Evolutionary conservation across 1,140 invertebrate genomes (phyloP).

Genomic region (Calephelis virginiensis): DNA sequence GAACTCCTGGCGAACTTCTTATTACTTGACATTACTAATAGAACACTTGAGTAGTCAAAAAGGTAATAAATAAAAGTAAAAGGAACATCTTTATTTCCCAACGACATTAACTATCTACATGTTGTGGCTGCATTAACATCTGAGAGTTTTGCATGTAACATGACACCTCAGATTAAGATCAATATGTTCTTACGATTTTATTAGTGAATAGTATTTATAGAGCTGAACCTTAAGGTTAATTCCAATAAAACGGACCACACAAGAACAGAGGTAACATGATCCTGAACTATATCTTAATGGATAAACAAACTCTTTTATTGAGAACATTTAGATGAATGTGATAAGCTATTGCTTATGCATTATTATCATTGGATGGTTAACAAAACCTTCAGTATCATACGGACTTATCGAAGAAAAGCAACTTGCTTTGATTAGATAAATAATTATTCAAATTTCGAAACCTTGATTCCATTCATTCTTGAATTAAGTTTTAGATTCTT

Average conservation of each 20-base stretch:
- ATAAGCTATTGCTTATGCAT: slow-evolving; percentile 4
- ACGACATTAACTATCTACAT: not conserved
- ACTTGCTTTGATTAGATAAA: too few species aligned
- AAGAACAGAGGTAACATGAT: not conserved
- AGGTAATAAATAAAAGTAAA: not conserved
- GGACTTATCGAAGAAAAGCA: too few species aligned
- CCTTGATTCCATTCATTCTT: too few species aligned
- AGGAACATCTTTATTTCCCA: not conserved
- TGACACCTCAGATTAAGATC: not conserved
- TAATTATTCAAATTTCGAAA: too few species aligned
- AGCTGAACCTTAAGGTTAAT: not conserved
- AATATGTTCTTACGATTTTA: slow-evolving; percentile 2
- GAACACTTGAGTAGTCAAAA: too few species aligned
- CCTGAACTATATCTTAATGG: slow-evolving; percentile 9
- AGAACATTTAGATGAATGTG: not conserved
- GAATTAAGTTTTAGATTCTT: too few species aligned
- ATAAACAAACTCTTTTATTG: not conserved
- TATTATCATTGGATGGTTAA: not conserved
- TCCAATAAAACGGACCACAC: not conserved
- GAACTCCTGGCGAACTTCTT: too few species aligned
- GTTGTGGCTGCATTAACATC: not conserved
- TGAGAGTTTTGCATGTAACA: not conserved
- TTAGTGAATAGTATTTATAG: slow-evolving; percentile 5
- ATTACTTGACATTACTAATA: too few species aligned
- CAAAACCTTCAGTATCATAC: not conserved